A percentile compares a stretch with the other conserved stretches of the same genome.
Evolutionary conservation across 2,888 invertebrate species (phyloP).

Genomic region (Tupiocoris notatus): DNA sequence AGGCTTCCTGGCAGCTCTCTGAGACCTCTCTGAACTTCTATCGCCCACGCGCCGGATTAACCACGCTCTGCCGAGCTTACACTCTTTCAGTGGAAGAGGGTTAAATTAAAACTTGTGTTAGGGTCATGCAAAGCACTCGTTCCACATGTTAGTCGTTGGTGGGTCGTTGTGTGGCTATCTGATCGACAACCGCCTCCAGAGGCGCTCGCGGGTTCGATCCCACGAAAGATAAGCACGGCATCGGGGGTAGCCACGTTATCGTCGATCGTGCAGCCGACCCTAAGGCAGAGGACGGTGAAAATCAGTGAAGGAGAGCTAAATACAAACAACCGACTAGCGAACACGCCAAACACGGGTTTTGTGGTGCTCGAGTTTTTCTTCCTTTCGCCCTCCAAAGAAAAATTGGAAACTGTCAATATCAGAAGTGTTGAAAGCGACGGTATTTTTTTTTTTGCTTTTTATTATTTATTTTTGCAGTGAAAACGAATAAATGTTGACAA

Average conservation of each 20-base stretch:
- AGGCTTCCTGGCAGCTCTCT: too few species aligned
- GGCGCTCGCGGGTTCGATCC: not conserved
- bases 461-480: too few species aligned
- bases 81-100: not conserved
- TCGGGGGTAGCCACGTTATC: constrained; percentile 8
- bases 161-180: constrained; percentile 8
- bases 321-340: not conserved
- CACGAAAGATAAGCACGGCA: constrained; percentile 23
- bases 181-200: constrained; percentile 1
- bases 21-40: too few species aligned
- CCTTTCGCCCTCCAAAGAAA: too few species aligned
- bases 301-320: not conserved
- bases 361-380: too few species aligned
- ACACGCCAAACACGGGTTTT: not conserved
- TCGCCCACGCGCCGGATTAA: too few species aligned
- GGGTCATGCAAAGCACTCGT: constrained; percentile 39
- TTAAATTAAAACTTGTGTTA: constrained; percentile 37
- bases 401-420: too few species aligned
- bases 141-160: constrained; percentile 24
- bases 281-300: not conserved
- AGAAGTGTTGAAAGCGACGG: too few species aligned
- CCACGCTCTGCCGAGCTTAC: not conserved
- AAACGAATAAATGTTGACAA: too few species aligned
- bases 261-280: constrained; percentile 5
- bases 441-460: too few species aligned